A percentile compares a stretch with the other conserved stretches of the same genome.
phyloP scores from a whole-genome alignment of 1,140 invertebrate species.

The Leptinotarsa lineolata region DNA sequence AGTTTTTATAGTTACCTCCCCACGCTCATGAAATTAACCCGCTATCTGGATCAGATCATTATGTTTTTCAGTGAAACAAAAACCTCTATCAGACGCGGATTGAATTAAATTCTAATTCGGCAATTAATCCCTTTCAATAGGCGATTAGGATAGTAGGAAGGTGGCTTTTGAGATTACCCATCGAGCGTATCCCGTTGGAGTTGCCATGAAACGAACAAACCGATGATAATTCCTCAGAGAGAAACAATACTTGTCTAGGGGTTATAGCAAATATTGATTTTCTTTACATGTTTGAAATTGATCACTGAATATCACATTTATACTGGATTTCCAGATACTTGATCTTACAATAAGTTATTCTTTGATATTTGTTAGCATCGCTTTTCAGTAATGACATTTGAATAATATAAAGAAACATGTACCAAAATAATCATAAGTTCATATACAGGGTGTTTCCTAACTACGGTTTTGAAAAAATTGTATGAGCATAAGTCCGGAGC shows the following conservation, averaged over 20 bases:
- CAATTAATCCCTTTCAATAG: conserved; percentile 23
- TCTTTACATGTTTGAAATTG: too few species aligned
- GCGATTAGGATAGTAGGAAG: conserved; percentile 14
- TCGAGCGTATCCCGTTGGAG: conserved; percentile 12
- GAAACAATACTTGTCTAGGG: not conserved
- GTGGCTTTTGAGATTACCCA: conserved; percentile 11
- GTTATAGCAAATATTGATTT: not conserved
- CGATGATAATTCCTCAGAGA: conserved; percentile 10
- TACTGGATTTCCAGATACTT: too few species aligned
- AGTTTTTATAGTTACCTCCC: not conserved
- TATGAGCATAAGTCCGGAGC: too few species aligned
- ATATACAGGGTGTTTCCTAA: too few species aligned
- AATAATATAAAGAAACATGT: too few species aligned
- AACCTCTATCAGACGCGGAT: not conserved
- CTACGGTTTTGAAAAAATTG: too few species aligned
- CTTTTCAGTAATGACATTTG: too few species aligned
- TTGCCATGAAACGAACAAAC: not conserved
- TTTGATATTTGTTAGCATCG: too few species aligned
- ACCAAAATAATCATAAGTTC: too few species aligned
- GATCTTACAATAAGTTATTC: too few species aligned
- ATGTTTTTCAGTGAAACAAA: not conserved
- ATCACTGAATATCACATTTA: too few species aligned
- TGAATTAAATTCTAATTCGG: conserved; percentile 27
- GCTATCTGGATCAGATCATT: not conserved
- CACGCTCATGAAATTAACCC: not conserved